phyloP scores from a whole-genome alignment of 2,888 invertebrate genomes.

The Agriopis aurantiaria region DNA sequence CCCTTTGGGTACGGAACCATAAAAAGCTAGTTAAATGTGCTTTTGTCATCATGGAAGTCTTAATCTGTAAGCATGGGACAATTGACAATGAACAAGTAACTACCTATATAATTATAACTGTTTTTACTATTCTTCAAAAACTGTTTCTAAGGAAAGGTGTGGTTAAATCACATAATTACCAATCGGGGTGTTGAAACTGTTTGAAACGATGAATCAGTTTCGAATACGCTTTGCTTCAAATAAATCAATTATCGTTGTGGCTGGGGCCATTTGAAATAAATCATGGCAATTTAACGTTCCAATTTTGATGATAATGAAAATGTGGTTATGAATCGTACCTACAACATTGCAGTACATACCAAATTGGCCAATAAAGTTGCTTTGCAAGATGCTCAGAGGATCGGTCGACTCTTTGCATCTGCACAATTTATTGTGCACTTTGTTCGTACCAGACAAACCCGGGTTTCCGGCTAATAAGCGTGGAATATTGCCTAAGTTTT shows the following conservation, averaged over 20 bases:
- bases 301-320: neutral
- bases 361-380: neutral
- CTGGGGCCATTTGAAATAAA: neutral
- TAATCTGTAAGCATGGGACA: too few species aligned
- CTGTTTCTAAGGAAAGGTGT: neutral
- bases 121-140: neutral
- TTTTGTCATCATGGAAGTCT: too few species aligned
- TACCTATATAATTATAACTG: too few species aligned
- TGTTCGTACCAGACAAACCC: too few species aligned
- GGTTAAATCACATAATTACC: neutral
- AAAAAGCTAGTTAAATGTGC: too few species aligned
- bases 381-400: too few species aligned
- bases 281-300: neutral
- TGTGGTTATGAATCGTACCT: neutral
- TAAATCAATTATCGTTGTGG: neutral
- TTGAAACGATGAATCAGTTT: slow-evolving; percentile 3
- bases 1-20: too few species aligned
- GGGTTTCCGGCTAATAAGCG: too few species aligned
- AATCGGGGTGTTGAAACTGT: neutral
- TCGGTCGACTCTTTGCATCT: too few species aligned
- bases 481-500: too few species aligned
- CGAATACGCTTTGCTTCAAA: neutral
- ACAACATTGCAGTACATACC: neutral
- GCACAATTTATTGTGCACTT: too few species aligned
- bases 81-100: too few species aligned